Base-by-base conservation (phyloP, 37 sponge, comb jelly and placozoan species). In the Lycopodina hypogea region DNA sequence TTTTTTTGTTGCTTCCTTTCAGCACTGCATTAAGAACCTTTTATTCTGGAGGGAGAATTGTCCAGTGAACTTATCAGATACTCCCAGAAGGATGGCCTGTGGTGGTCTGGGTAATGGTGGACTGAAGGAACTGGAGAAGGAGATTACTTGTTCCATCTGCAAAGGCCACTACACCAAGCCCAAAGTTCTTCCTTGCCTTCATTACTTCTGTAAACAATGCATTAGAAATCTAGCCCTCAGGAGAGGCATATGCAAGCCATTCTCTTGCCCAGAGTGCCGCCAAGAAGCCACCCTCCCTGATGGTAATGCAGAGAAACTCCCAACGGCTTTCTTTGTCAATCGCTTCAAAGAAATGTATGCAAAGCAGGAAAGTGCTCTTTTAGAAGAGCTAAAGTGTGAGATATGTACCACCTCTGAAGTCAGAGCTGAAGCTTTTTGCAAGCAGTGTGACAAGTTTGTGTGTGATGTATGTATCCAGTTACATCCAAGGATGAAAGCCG, bases 391-490 rank as follows among this genome's bases (percentile, higher is more conserved):
- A n/a, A n/a, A n/a, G n/a, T n/a, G n/a, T n/a, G n/a, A n/a, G n/a
- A n/a, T n/a, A n/a, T n/a, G n/a, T n/a, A n/a, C n/a, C n/a, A n/a
- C n/a, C n/a, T n/a, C n/a, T 17, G 61, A 22, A 22, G 61, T 6
- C 61, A 60, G 24, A 60, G 61, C 61, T 22, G 61, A 60, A 60
- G 61, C 61, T n/a, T n/a, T n/a, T n/a, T n/a, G n/a, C n/a, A n/a
- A n/a, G n/a, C n/a, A n/a, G n/a, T n/a, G n/a, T n/a, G 4, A 26
- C 24, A 6, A 60, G 6, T 60, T 60, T 6, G 24, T 60, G 19
- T 60, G 61, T 60, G 7, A 7, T 26, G 61, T 26, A 11, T 60
- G 61, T 60, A 22, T 60, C n/a, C 19, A 17, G 7, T 17, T 6
- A 22, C 61, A 60, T 60, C 11, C 6, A 17, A 60, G 24, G 24